Base-by-base conservation (phyloP, 2,113 vertebrate genomes). In the Pachyramphus minor region DNA sequence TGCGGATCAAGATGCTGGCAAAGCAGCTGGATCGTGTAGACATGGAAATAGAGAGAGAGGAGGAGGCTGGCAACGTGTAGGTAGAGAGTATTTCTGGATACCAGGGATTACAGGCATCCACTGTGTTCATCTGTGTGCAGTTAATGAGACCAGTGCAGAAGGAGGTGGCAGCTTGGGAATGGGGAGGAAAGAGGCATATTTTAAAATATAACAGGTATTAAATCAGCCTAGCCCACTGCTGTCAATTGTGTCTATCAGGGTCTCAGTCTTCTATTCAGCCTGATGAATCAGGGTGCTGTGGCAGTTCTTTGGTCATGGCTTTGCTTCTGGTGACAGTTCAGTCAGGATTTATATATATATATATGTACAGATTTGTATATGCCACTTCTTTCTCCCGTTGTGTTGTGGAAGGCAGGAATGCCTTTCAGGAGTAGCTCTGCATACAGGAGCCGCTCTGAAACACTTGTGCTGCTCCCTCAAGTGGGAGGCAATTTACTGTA, bases 61-160 rank as follows among this genome's bases (percentile, higher is more conserved):
- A 95, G 93, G 94, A 95, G 52, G 95, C 93, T 59, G 96, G 97
- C 60, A 98, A 98, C 71, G 97, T 53, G 99, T 99, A 96, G 76
- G 98, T 97, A 66, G 35, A 90, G 89, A 55, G 35, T 72, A 60
- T 66, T 90, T 80, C 82, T 91, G 81, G 31, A 8, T 74, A 31
- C 58, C 62, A 13, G 21, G 62, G 31, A 33, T 55, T 37, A 16
- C 37, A 64, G 80, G 41, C 79, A 66, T 76, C 58, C 55, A 53
- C 76, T n/a, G 2, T 30, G 31, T 45, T 63, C 44, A 24, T 83
- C 31, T 80, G 25, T 33, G 77, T 62, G 89, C 25, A 66, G 45
- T 28, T 77, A 67, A 68, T 17, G 71, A 89, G 78, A 74, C 74
- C 31, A 27, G 37, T 66, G 71, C 33, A 53, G 50, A 45, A 85